Conservation (phyloP, 2,113 vertebrate genomes). For the Oplegnathus fasciatus region DNA sequence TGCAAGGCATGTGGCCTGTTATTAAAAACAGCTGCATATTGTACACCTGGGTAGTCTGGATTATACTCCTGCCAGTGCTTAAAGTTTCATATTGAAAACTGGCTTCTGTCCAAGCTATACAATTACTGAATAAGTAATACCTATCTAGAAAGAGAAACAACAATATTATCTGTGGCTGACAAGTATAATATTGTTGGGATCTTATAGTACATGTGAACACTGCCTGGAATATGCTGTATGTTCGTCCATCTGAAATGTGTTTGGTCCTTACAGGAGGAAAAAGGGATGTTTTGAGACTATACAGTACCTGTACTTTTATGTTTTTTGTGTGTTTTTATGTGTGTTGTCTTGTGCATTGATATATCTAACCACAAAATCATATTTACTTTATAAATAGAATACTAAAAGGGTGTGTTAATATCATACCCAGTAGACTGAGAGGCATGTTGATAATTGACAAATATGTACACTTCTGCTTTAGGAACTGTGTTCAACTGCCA, state of each 20-base stretch:
- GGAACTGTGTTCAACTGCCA: slow-evolving; percentile 6
- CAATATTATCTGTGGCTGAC: slow-evolving; percentile 38
- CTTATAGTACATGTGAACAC: background rate
- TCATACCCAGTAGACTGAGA: background rate
- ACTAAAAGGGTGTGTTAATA: background rate
- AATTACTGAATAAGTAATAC: slow-evolving; percentile 41
- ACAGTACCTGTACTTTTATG: background rate
- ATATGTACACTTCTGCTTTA: slow-evolving; percentile 18
- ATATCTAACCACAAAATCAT: background rate
- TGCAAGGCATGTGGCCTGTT: slow-evolving; percentile 56
- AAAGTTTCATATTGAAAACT: slow-evolving; percentile 47
- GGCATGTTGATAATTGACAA: slow-evolving; percentile 24
- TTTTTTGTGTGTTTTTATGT: background rate
- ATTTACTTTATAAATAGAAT: background rate
- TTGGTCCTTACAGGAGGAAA: background rate
- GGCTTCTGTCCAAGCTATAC: slow-evolving; percentile 45
- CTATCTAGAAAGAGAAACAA: slow-evolving; percentile 23
- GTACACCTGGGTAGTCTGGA: slow-evolving; percentile 52
- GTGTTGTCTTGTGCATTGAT: background rate
- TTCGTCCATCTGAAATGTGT: slow-evolving; percentile 36
- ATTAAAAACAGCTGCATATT: slow-evolving; percentile 67
- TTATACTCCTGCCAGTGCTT: slow-evolving; percentile 44
- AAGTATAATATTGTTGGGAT: slow-evolving; percentile 5
- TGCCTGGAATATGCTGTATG: slow-evolving; percentile 7
- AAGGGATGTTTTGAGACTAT: background rate